A percentile compares a stretch with the other conserved stretches of the same genome.
Conservation (phyloP, 2,797 vertebrate genomes). For the Natrix natrix region DNA sequence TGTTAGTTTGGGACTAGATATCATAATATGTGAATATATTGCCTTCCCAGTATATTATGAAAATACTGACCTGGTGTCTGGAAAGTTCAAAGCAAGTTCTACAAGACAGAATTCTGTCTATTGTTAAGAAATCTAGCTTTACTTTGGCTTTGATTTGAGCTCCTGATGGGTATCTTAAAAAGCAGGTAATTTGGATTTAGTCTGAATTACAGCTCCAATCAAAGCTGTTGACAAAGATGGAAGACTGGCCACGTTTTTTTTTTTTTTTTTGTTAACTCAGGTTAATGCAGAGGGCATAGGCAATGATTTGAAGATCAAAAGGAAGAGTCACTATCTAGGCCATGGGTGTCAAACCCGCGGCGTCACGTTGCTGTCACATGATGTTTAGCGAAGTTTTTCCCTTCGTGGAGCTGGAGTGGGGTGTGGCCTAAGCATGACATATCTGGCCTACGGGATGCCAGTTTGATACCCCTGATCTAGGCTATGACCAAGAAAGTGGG, state of each 20-base stretch:
- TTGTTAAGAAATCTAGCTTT: neutral
- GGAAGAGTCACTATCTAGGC: neutral
- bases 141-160: neutral
- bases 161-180: neutral
- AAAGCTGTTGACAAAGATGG: neutral
- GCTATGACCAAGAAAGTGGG: neutral
- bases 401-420: no score
- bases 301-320: neutral
- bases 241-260: neutral
- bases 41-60: neutral
- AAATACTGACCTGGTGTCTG: neutral
- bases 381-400: no score
- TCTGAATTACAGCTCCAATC: neutral
- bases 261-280: neutral
- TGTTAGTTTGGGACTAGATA: neutral
- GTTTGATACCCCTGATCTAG: neutral
- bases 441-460: no score
- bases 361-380: no score
- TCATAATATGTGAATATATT: neutral
- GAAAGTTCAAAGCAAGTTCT: neutral
- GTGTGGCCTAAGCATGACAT: no score
- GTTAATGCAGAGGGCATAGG: neutral
- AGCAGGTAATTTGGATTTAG: neutral
- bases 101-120: neutral
- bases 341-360: no score